Evolutionary conservation across 1,140 invertebrate species (phyloP), one percentile per base, ranked within the genome.

Genomic region (Andricus grossulariae): DNA sequence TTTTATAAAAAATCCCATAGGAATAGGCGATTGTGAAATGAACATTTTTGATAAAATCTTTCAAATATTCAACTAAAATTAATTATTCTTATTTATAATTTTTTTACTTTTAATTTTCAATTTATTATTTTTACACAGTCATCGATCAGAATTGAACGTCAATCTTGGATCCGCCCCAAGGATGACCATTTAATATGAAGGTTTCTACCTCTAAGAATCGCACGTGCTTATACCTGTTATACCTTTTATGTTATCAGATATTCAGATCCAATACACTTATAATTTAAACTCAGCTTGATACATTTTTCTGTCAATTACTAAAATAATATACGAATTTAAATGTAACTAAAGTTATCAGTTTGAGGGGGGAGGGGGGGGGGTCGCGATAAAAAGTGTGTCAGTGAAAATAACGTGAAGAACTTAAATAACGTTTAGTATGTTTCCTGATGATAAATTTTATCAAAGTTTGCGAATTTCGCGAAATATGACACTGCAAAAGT

Each of bases 221-320:
- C 60, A n/a, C 60, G 60, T 66, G 60, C 60, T 66, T 66, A 66
- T 60, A 60, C 57, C 21, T 66, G 60, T 16, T 66, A 32, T 60
- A 39, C 39, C 39, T 45, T 5, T 45, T 45, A 45, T 10, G 0
- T 32, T 10, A 45, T 45, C 39, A 45, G 10, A 45, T 66, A 39
- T 39, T 66, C 60, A 66, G 60, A 66, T 66, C 60, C 39, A 39
- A 66, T 66, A 45, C 32, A 66, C 60, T 32, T 51, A 72, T 72
- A 50, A 72, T 50, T 72, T 21, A 72, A 50, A 72, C 21, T 75
- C 45, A 19, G 3, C 21, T 19, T 0, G 15, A 55, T 39, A 51
- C 6, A 18, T 45, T 54, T 55, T 73, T 55, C 25, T 73, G n/a
- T 32, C 50, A 72, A 50, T 72, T 50, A 72, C 71, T 39, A 15